Percentiles rank a stretch among this genome's conserved stretches.
These are phyloP conservation scores for Sigmodon hispidus DNA, from an alignment of 2,113 vertebrate genomes.

Conservation along the genomic window DNA sequence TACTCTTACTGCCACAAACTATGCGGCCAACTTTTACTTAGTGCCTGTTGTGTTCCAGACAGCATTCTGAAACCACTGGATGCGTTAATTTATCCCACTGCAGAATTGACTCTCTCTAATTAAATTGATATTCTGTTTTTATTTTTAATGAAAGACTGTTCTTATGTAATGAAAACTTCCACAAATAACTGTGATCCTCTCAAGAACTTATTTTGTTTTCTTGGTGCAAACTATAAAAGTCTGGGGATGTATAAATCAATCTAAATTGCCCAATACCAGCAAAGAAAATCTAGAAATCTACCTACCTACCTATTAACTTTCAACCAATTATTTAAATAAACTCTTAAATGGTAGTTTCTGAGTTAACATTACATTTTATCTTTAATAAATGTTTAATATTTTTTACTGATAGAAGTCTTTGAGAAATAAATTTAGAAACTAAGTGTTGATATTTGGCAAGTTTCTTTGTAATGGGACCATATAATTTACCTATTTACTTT, in stretches of 20 bases:
- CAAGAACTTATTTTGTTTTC: neutral
- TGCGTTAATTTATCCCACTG: neutral
- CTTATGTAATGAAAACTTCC: neutral
- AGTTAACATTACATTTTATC: conserved; percentile 28
- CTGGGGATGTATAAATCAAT: conserved; percentile 15
- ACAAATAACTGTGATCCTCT: neutral
- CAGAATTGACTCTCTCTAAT: neutral
- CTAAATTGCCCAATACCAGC: neutral
- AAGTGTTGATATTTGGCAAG: conserved; percentile 15
- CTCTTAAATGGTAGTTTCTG: neutral
- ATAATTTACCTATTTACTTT: neutral
- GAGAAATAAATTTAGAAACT: conserved; percentile 28
- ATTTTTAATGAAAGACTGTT: neutral
- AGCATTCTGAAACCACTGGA: neutral
- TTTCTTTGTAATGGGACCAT: conserved; percentile 27
- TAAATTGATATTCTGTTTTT: conserved; percentile 28
- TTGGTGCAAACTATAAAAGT: neutral
- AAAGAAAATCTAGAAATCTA: conserved; percentile 13
- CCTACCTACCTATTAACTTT: neutral
- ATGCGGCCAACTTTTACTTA: neutral
- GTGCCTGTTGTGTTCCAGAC: neutral
- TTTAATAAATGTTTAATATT: conserved; percentile 32
- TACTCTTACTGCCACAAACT: neutral
- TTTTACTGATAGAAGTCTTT: conserved; percentile 37
- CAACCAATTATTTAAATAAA: neutral